Evolutionary conservation across 2,888 invertebrate genomes (phyloP).

Genomic region (Desoria tigrina): DNA sequence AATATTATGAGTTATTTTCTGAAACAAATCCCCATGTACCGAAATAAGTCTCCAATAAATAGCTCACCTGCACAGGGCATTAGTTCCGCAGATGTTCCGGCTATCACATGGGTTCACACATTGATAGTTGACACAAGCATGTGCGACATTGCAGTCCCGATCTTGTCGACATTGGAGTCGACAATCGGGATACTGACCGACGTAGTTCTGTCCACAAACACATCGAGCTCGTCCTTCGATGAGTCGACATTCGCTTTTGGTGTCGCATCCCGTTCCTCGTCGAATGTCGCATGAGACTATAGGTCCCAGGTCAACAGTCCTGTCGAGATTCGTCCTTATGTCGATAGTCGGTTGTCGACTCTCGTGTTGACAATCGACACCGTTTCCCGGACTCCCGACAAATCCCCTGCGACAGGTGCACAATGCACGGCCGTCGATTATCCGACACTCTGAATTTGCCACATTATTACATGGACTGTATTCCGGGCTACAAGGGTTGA

Average conservation of each 20-base stretch:
- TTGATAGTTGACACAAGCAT: slow-evolving; percentile 30
- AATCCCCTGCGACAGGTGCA: slow-evolving; percentile 38
- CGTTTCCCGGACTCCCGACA: slow-evolving; percentile 31
- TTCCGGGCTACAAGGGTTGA: slow-evolving; percentile 32
- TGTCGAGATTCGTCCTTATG: not conserved
- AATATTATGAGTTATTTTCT: not conserved
- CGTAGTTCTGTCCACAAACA: slow-evolving; percentile 26
- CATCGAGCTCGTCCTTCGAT: slow-evolving; percentile 35
- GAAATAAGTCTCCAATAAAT: too few relatives aligned
- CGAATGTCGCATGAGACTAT: slow-evolving; percentile 30
- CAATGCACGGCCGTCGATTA: slow-evolving; percentile 34
- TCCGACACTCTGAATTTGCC: slow-evolving; percentile 32
- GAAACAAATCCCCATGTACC: not conserved
- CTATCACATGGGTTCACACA: slow-evolving; percentile 37
- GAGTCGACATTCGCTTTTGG: slow-evolving; percentile 31
- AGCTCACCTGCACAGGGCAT: slow-evolving; percentile 32
- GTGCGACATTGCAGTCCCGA: slow-evolving; percentile 26
- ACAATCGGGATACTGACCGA: slow-evolving; percentile 36
- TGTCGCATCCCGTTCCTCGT: slow-evolving; percentile 30
- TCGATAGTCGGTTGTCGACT: not conserved
- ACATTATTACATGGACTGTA: slow-evolving; percentile 34
- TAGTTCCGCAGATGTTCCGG: slow-evolving; percentile 25
- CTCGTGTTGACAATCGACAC: slow-evolving; percentile 33
- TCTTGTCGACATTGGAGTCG: slow-evolving; percentile 26
- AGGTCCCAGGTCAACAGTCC: not conserved